A percentile compares a stretch with the other conserved stretches of the same genome.
phyloP scores from a whole-genome alignment of 2,113 vertebrate genomes.

The Sarotherodon lohbergeri region DNA sequence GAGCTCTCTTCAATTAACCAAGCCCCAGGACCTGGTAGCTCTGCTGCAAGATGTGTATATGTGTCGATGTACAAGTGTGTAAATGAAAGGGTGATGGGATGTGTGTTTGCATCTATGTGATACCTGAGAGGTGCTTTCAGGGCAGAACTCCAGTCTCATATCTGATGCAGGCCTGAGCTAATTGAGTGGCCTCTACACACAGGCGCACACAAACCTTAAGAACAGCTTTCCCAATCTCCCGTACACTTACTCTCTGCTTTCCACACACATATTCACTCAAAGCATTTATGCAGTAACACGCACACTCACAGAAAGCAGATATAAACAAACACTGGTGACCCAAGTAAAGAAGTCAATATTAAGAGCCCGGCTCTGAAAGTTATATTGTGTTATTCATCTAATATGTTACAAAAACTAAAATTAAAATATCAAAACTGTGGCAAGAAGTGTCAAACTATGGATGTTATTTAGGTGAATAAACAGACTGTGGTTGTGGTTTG shows the following conservation, averaged over 20 bases:
- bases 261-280: neutral
- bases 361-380: neutral
- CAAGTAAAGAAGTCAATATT: neutral
- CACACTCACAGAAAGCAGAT: neutral
- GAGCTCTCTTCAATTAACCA: conserved; percentile 53
- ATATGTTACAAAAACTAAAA: neutral
- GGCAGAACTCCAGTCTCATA: neutral
- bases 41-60: neutral
- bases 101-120: neutral
- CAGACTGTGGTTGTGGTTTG: neutral
- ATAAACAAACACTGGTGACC: neutral
- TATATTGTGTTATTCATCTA: neutral
- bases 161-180: conserved; percentile 12
- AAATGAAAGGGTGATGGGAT: neutral
- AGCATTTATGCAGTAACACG: neutral
- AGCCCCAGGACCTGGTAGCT: conserved; percentile 6
- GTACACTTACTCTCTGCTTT: neutral
- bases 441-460: neutral
- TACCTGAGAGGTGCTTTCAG: conserved; percentile 37
- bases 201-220: neutral
- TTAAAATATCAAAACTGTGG: neutral
- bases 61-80: neutral
- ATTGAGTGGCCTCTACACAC: neutral
- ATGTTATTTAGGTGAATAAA: neutral
- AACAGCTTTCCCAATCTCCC: neutral